Conservation (phyloP, 2,113 vertebrate genomes). For the Candoia aspera region DNA sequence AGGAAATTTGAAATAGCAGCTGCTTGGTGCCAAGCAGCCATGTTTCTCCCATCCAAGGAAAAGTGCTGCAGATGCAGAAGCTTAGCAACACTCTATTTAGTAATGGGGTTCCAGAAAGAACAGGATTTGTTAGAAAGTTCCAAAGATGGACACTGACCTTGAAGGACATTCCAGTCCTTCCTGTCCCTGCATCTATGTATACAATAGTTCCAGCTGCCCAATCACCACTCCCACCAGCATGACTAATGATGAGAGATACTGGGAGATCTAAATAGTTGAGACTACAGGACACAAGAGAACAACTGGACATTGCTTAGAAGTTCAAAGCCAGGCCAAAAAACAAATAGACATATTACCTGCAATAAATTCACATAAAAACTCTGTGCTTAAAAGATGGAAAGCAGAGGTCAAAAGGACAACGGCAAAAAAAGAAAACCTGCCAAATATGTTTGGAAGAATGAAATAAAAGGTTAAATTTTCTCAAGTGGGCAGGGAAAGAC, state of each 20-base stretch:
- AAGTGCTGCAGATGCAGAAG: neutral
- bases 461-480: neutral
- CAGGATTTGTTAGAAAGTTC: neutral
- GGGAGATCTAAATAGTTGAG: neutral
- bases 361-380: neutral
- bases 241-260: neutral
- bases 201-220: neutral
- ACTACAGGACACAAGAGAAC: neutral
- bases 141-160: neutral
- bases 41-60: neutral
- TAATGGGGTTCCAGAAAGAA: neutral
- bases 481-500: neutral
- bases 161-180: neutral
- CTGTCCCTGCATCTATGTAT: neutral
- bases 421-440: neutral
- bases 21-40: too few relatives aligned
- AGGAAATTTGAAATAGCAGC: neutral
- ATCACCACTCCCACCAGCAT: neutral
- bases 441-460: neutral
- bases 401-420: accelerated
- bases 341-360: neutral
- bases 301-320: neutral
- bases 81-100: neutral
- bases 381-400: neutral
- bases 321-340: neutral